Evolutionary conservation across 1,140 invertebrate genomes (phyloP).

Genomic region (Carposina sasakii): DNA sequence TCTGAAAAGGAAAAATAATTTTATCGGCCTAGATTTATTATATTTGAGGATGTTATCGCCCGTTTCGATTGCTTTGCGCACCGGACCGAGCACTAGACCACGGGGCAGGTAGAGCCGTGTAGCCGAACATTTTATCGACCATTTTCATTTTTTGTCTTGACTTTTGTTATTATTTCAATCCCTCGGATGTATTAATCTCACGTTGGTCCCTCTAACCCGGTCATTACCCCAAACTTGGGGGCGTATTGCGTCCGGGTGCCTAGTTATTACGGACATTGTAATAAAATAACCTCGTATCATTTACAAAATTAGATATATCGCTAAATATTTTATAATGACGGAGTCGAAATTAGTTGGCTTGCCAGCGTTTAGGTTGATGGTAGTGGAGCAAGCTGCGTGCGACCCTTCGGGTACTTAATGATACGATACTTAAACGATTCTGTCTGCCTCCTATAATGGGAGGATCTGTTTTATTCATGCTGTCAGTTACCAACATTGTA

Average conservation of each 20-base stretch:
- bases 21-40: constrained; percentile 68
- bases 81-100: constrained; percentile 39
- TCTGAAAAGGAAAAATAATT: constrained; percentile 55
- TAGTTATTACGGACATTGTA: constrained; percentile 65
- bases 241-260: constrained; percentile 61
- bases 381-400: constrained; percentile 35
- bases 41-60: constrained; percentile 64
- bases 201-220: constrained; percentile 51
- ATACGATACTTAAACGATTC: constrained; percentile 36
- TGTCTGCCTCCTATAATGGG: constrained; percentile 20
- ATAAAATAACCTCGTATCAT: constrained; percentile 64
- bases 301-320: constrained; percentile 66
- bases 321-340: constrained; percentile 71
- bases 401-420: constrained; percentile 31
- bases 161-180: constrained; percentile 64
- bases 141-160: constrained; percentile 64
- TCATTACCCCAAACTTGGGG: constrained; percentile 66
- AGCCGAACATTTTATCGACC: constrained; percentile 57
- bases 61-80: constrained; percentile 42
- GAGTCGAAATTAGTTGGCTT: constrained; percentile 42
- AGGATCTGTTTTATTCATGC: constrained; percentile 28
- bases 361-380: constrained; percentile 42
- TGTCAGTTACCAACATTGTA: constrained; percentile 19
- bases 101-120: constrained; percentile 58
- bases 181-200: constrained; percentile 67